Evolutionary conservation across 2,888 invertebrate genomes (phyloP), one percentile per base, ranked within the genome.

Genomic region (Subacronicta megacephala): DNA sequence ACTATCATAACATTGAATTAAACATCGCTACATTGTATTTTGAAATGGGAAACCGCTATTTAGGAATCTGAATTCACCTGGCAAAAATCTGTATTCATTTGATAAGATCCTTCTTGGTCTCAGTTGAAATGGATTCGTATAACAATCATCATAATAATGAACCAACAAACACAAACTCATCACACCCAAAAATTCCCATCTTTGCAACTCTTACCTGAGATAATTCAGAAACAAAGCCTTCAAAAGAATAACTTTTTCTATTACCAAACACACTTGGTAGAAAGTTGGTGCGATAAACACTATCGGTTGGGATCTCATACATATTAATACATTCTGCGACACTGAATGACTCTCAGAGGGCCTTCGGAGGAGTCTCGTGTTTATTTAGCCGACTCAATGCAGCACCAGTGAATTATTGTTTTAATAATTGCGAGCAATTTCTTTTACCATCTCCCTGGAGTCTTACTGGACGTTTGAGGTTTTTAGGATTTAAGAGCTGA

Each of bases 241-340:
- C 41, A 56, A 77, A 76, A 75, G 73, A 75, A 78, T 75, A 77
- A 78, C 75, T 78, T 78, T 76, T 79, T 79, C 75, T 75, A 77
- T 77, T 70, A 70, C 58, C 68, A 51, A 70, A 64, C 58, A 75
- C 72, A 77, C 75, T 66, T 70, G 61, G 54, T 49, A 59, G 55
- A 75, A 78, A 80, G 75, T 80, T 77, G 65, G 71, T 57, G 59
- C 72, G 71, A 75, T 78, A 77, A 80, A 78, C 81, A 78, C 64
- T 64, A 71, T 74, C 33, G 62, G 68, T 55, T 23, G 54, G 62
- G 59, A 47, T 71, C 83, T 88, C 85, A 89, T 89, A 88, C 87
- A 89, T 88, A 88, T 88, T 89, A 85, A 88, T 87, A 79, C 72
- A 75, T 72, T 79, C 69, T 74, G 79, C 80, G 84, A 85, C 84